Percentiles rank a stretch among this genome's conserved stretches.
phyloP scores from a whole-genome alignment of 1,140 invertebrate genomes.

The Colletes gigas region DNA sequence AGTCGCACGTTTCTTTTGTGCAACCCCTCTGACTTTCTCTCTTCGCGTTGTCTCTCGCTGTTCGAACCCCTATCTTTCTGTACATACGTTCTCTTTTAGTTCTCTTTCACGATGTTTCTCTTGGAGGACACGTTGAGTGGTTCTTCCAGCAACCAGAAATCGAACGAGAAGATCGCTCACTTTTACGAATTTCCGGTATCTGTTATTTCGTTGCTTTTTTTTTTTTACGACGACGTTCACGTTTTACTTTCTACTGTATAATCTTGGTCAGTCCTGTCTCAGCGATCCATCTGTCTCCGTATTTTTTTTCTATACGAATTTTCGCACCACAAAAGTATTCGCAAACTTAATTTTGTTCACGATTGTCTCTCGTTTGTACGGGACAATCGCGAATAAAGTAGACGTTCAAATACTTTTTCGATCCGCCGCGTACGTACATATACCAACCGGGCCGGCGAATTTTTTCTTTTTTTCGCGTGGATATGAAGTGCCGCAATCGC shows the following conservation, averaged over 20 bases:
- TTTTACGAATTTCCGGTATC: background rate
- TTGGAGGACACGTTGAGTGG: slow-evolving; percentile 51
- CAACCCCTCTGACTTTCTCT: slow-evolving; percentile 58
- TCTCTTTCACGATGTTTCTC: slow-evolving; percentile 60
- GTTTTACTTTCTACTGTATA: slow-evolving; percentile 51
- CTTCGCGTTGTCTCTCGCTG: slow-evolving; percentile 58
- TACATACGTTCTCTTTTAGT: slow-evolving; percentile 56
- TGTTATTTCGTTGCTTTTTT: background rate
- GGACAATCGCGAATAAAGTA: too few species aligned
- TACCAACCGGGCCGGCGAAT: background rate
- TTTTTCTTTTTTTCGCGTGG: slow-evolving; percentile 62
- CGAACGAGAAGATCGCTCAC: background rate
- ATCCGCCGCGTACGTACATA: too few species aligned
- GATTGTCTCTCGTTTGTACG: too few species aligned
- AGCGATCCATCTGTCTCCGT: slow-evolving; percentile 18
- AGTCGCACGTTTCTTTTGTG: slow-evolving; percentile 53
- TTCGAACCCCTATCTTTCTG: slow-evolving; percentile 49
- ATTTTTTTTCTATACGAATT: slow-evolving; percentile 29
- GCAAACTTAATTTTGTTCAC: too few species aligned
- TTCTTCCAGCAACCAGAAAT: slow-evolving; percentile 19
- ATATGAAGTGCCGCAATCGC: slow-evolving; percentile 77
- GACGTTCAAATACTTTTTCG: too few species aligned
- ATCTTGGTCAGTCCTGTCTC: slow-evolving; percentile 76
- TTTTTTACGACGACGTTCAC: background rate
- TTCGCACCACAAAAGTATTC: background rate